Percentiles rank a stretch among this genome's conserved stretches.
Conservation (phyloP, 2,113 vertebrate genomes). For the Phalacrocorax aristotelis region DNA sequence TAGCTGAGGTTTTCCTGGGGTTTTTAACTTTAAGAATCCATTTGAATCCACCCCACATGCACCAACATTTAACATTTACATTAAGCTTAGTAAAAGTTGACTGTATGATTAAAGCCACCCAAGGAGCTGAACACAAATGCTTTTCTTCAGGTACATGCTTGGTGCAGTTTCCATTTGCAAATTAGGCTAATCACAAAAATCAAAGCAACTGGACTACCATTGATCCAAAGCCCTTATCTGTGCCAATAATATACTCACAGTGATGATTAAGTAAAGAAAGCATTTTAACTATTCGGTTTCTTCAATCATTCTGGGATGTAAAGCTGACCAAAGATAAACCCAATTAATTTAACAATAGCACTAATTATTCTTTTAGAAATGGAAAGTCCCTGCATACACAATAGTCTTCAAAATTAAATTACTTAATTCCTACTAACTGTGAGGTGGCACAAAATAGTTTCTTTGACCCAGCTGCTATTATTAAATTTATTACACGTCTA, state of each 20-base stretch:
- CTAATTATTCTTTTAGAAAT: slow-evolving; percentile 48
- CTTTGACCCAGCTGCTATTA: slow-evolving; percentile 24
- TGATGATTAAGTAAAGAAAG: not conserved
- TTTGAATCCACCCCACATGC: not conserved
- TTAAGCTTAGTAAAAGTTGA: not conserved
- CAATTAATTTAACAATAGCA: slow-evolving; percentile 30
- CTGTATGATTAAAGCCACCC: not conserved
- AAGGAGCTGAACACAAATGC: not conserved
- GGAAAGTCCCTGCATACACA: slow-evolving; percentile 16
- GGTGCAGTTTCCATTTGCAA: not conserved
- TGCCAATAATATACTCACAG: not conserved
- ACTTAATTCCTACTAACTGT: slow-evolving; percentile 11
- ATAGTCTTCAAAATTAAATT: not conserved
- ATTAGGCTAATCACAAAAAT: not conserved
- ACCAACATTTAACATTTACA: not conserved
- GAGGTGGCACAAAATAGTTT: slow-evolving; percentile 17
- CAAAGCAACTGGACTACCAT: not conserved
- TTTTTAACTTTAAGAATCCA: not conserved
- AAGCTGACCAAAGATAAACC: slow-evolving; percentile 34
- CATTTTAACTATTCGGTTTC: not conserved
- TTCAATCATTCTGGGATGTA: not conserved
- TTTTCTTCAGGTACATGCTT: not conserved
- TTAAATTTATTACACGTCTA: slow-evolving; percentile 19
- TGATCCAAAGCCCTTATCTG: not conserved
- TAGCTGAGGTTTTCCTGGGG: not conserved